Conservation (phyloP, 2,888 invertebrate genomes). For the Muschampia plurimacula region DNA sequence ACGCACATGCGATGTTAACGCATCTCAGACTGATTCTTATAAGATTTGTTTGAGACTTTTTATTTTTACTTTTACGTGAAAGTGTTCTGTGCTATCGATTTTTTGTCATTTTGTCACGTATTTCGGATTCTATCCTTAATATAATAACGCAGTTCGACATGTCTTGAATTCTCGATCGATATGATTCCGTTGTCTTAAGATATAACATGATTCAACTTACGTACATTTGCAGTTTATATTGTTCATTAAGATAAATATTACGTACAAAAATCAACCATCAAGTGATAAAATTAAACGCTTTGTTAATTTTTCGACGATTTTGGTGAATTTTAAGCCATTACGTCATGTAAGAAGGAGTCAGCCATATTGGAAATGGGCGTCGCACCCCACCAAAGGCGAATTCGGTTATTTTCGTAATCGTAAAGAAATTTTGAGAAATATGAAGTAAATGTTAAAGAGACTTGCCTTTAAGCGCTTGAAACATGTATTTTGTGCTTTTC, state of each 20-base stretch:
- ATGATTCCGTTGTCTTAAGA: not conserved
- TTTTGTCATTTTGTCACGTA: not conserved
- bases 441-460: not conserved
- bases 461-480: not conserved
- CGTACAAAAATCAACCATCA: not conserved
- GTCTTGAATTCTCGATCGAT: not conserved
- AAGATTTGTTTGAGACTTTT: not conserved
- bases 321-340: constrained; percentile 48
- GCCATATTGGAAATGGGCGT: constrained; percentile 79
- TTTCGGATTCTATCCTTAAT: not conserved
- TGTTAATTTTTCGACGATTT: constrained; percentile 4
- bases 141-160: not conserved
- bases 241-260: no score
- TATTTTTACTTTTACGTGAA: not conserved
- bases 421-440: constrained; percentile 7
- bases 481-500: not conserved
- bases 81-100: not conserved
- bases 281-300: not conserved
- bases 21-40: not conserved
- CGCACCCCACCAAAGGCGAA: constrained; percentile 50
- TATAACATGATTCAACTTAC: not conserved
- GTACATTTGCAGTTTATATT: not conserved
- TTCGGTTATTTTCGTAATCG: constrained; percentile 33
- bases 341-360: constrained; percentile 53
- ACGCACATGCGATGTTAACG: constrained; percentile 23